phyloP scores from a whole-genome alignment of 2,797 vertebrate genomes.

The Sebastes hubbsi region DNA sequence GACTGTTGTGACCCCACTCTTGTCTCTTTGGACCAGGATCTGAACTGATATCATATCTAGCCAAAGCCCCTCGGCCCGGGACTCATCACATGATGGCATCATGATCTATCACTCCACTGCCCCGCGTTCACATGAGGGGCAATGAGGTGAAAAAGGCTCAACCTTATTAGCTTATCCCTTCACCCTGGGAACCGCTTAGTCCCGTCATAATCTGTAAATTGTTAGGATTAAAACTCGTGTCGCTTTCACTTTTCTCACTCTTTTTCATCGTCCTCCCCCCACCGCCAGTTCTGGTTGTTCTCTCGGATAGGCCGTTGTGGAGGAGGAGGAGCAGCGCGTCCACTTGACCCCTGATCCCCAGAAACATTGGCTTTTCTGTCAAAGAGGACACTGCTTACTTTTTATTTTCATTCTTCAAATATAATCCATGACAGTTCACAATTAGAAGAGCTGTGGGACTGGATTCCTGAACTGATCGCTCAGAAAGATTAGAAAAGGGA shows the following conservation, averaged over 20 bases:
- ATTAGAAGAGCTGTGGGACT: background rate
- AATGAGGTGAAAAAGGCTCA: conserved; percentile 74
- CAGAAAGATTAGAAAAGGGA: background rate
- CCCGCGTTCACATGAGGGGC: conserved; percentile 68
- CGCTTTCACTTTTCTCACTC: conserved; percentile 54
- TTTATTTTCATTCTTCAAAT: background rate
- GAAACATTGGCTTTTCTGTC: background rate
- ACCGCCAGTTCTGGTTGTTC: background rate
- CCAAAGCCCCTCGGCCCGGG: conserved; percentile 60
- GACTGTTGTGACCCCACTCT: conserved; percentile 77
- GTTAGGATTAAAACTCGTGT: conserved; percentile 67
- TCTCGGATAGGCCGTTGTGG: background rate
- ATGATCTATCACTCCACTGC: conserved; percentile 61
- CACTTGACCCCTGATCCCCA: conserved; percentile 25
- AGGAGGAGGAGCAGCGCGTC: conserved; percentile 10
- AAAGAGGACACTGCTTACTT: background rate
- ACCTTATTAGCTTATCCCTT: conserved; percentile 77
- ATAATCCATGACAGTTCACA: background rate
- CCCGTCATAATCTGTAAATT: conserved; percentile 71
- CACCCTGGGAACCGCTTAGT: conserved; percentile 80
- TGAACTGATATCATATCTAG: conserved; percentile 82
- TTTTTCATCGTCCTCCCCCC: conserved; percentile 36
- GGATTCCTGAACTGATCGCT: background rate
- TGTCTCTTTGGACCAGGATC: conserved; percentile 65
- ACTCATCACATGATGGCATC: conserved; percentile 78